Evolutionary conservation across 2,888 invertebrate genomes (phyloP).

Genomic region (Tenodera sinensis): DNA sequence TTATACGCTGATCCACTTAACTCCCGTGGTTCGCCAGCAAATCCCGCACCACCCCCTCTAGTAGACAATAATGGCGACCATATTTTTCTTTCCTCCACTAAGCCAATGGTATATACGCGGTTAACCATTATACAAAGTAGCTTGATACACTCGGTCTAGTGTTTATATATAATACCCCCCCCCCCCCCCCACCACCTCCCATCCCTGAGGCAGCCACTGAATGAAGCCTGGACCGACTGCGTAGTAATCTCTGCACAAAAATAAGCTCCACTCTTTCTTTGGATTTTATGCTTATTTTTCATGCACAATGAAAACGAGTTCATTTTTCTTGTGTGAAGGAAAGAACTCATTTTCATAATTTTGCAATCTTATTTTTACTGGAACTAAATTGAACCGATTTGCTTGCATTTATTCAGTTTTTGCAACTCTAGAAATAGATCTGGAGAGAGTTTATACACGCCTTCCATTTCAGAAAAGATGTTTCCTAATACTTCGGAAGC

Average conservation of each 20-base stretch:
- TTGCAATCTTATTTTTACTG: neutral
- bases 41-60: conserved; percentile 1
- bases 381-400: neutral
- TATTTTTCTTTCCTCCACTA: conserved; percentile 15
- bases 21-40: conserved; percentile 14
- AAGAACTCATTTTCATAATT: neutral
- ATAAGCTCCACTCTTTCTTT: neutral
- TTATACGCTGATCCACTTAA: conserved; percentile 17
- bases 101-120: conserved; percentile 15
- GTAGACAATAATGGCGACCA: conserved; percentile 15
- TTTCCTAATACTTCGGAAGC: no score
- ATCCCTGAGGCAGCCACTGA: neutral
- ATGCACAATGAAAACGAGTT: neutral
- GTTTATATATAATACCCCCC: neutral
- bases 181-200: neutral
- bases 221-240: neutral
- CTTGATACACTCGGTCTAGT: neutral
- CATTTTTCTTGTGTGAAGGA: neutral
- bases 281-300: neutral
- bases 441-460: no score
- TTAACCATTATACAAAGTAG: conserved; percentile 18
- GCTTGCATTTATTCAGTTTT: neutral
- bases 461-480: no score
- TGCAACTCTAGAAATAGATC: neutral
- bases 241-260: neutral